A percentile compares a stretch with the other conserved stretches of the same genome.
These are phyloP conservation scores for Caenorhabditis sp. DNA, from an alignment of 2,888 invertebrate genomes.

Conservation along the genomic window DNA sequence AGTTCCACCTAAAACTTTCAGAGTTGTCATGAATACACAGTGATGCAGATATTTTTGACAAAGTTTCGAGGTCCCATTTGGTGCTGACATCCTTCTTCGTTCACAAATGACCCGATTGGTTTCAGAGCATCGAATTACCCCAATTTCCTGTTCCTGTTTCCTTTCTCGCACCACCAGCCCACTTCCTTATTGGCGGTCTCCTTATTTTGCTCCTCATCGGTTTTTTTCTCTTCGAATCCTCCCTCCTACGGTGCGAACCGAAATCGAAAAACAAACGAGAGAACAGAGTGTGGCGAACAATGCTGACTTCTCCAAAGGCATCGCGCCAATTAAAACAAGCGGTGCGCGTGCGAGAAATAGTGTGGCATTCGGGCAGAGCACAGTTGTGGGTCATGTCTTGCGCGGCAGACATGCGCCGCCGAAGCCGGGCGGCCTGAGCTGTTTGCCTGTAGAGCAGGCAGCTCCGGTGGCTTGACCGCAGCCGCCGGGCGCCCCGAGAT, in stretches of 20 bases:
- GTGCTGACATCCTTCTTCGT: no score
- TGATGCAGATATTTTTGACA: no score
- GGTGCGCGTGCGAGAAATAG: constrained; percentile 30
- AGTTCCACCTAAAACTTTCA: no score
- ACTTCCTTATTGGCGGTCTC: constrained; percentile 30
- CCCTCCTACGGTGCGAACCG: constrained; percentile 30
- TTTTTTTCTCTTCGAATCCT: constrained; percentile 15
- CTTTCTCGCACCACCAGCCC: constrained; percentile 7
- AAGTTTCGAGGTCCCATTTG: no score
- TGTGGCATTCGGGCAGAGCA: constrained; percentile 45
- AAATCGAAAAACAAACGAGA: constrained; percentile 58
- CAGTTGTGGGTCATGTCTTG: constrained; percentile 33
- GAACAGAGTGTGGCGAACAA: constrained; percentile 33
- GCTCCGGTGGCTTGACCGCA: constrained; percentile 53
- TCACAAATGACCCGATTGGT: constrained; percentile 14
- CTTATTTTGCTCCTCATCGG: constrained; percentile 3
- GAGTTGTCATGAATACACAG: no score
- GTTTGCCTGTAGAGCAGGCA: constrained; percentile 52
- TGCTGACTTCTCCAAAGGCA: constrained; percentile 36
- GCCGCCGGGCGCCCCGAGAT: constrained; percentile 19
- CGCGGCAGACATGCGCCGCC: constrained; percentile 30
- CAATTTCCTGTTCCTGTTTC: constrained; percentile 36
- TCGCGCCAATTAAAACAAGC: constrained; percentile 45
- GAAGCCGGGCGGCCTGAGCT: constrained; percentile 16
- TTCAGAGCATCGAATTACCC: constrained; percentile 28